Percentiles rank a stretch among this genome's conserved stretches.
These are phyloP conservation scores for Acleris emargana DNA, from an alignment of 2,888 invertebrate species.

Conservation along the genomic window DNA sequence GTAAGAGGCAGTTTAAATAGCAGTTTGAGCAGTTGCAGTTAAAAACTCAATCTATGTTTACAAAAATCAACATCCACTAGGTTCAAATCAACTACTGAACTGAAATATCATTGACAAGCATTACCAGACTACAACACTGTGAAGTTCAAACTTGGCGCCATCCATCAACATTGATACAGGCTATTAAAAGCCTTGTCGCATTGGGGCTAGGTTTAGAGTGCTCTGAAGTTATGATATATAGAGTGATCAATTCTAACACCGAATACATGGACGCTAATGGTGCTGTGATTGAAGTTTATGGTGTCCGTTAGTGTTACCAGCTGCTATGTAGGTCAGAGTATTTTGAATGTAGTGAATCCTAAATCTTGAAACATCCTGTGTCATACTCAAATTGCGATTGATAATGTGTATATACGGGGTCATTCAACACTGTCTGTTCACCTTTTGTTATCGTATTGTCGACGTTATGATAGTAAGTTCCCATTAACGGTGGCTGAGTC, in stretches of 20 bases:
- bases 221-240: constrained; percentile 31
- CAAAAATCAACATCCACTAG: too few species aligned
- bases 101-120: too few species aligned
- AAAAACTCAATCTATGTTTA: too few species aligned
- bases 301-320: constrained; percentile 15
- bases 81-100: too few species aligned
- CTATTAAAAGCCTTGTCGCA: constrained; percentile 21
- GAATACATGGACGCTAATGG: constrained; percentile 33
- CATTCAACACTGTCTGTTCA: too few species aligned
- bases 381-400: background rate
- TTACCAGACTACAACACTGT: background rate
- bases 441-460: too few species aligned
- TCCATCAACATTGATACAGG: constrained; percentile 1
- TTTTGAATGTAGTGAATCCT: constrained; percentile 1
- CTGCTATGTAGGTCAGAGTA: background rate
- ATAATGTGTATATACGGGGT: too few species aligned
- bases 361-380: background rate
- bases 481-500: too few species aligned
- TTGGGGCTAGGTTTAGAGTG: constrained; percentile 23
- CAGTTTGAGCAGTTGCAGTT: too few species aligned
- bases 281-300: constrained; percentile 35
- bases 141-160: background rate
- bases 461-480: too few species aligned
- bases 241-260: constrained; percentile 32
- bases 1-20: too few species aligned